A percentile compares a stretch with the other conserved stretches of the same genome.
These are phyloP conservation scores for Platynereis dumerilii DNA, from an alignment of 2,888 invertebrate genomes.

Conservation along the genomic window DNA sequence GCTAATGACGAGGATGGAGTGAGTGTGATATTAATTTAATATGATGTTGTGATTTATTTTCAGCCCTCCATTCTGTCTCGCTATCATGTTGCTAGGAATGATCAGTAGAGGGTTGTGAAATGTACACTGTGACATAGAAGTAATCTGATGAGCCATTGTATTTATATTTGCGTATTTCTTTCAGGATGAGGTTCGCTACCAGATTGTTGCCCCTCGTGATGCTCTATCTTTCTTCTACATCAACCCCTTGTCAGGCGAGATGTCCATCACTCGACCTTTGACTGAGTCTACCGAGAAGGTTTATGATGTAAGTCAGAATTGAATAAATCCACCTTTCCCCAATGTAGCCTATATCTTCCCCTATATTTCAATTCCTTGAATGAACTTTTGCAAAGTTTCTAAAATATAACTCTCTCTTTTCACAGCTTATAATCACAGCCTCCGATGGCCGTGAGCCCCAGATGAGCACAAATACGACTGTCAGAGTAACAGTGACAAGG, in stretches of 20 bases:
- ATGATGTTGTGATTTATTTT: too few relatives aligned
- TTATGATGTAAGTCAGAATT: constrained; percentile 17
- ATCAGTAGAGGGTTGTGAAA: too few relatives aligned
- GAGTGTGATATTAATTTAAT: constrained; percentile 5
- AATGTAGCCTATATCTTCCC: too few relatives aligned
- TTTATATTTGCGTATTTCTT: too few relatives aligned
- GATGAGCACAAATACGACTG: constrained; percentile 40
- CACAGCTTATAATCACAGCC: constrained; percentile 32
- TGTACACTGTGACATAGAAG: too few relatives aligned
- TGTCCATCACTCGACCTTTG: constrained; percentile 44
- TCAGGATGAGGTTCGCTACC: constrained; percentile 44
- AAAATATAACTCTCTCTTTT: too few relatives aligned
- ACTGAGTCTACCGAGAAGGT: constrained; percentile 28
- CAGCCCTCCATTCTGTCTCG: too few relatives aligned
- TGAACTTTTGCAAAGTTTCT: too few relatives aligned
- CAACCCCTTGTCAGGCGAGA: constrained; percentile 77
- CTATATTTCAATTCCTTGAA: too few relatives aligned
- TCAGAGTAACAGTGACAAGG: constrained; percentile 43
- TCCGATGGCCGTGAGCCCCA: constrained; percentile 31
- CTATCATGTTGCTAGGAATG: too few relatives aligned
- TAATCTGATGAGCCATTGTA: too few relatives aligned
- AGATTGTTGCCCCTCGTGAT: constrained; percentile 42
- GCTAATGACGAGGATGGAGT: constrained; percentile 35
- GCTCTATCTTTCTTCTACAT: constrained; percentile 72
- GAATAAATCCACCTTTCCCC: too few relatives aligned